phyloP scores from a whole-genome alignment of 2,113 vertebrate species.

The Ondatra zibethicus region DNA sequence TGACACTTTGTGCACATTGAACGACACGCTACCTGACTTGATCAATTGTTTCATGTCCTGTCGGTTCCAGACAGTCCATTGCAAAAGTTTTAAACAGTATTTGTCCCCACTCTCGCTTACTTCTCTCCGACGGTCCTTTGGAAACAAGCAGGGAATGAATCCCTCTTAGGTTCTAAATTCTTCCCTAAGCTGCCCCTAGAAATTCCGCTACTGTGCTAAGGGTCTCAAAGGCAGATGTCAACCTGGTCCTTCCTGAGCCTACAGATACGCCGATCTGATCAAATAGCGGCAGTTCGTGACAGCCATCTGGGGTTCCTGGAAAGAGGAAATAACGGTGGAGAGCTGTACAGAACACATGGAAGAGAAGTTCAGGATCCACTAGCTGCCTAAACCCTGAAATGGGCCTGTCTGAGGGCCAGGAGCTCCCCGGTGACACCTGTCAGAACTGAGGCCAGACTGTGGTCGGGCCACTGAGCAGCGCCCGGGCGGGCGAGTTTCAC shows the following conservation, averaged over 20 bases:
- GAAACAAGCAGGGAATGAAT: constrained; percentile 1
- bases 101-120: background rate
- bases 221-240: background rate
- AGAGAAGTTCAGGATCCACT: background rate
- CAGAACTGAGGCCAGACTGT: constrained; percentile 27
- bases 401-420: background rate
- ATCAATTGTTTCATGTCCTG: background rate
- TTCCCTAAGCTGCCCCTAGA: constrained; percentile 22
- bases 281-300: background rate
- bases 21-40: background rate
- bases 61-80: background rate
- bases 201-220: constrained; percentile 11
- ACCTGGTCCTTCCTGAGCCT: background rate
- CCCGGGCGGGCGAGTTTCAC: constrained; percentile 36
- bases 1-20: background rate
- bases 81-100: background rate
- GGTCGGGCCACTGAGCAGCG: constrained; percentile 17
- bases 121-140: constrained; percentile 24
- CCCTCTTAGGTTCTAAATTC: constrained; percentile 15
- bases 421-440: constrained; percentile 58
- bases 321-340: background rate
- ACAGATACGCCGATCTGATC: background rate
- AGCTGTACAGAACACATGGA: background rate
- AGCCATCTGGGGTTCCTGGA: background rate
- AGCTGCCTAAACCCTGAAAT: background rate